Conservation (phyloP, 2,113 vertebrate genomes). For the Miniopterus natalensis region DNA sequence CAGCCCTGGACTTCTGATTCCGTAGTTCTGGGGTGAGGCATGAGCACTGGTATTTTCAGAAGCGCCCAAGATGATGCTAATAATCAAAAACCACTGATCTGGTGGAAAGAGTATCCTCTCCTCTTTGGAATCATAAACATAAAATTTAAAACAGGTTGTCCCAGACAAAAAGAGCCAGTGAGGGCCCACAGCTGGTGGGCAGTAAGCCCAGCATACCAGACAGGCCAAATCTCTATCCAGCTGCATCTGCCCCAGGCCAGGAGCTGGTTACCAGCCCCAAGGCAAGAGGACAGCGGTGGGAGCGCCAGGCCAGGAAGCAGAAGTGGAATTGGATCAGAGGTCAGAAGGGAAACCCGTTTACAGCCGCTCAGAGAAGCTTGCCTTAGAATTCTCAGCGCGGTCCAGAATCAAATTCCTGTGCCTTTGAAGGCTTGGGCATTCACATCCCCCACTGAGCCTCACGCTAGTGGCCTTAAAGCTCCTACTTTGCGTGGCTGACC, state of each 20-base stretch:
- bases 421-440: no score
- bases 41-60: background rate
- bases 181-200: background rate
- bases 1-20: background rate
- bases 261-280: background rate
- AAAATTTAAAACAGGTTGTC: background rate
- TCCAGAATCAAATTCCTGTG: no score
- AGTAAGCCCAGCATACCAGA: background rate
- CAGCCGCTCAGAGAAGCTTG: background rate
- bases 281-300: background rate
- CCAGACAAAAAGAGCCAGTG: background rate
- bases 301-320: background rate
- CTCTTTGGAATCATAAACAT: background rate
- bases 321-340: background rate
- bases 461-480: background rate
- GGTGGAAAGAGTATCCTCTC: background rate
- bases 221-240: background rate
- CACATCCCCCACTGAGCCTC: background rate
- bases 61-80: background rate
- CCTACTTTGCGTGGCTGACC: background rate
- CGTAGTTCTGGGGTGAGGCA: accelerated
- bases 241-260: background rate
- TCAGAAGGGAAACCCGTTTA: background rate
- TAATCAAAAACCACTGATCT: background rate
- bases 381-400: background rate